Evolutionary conservation across 2,888 invertebrate genomes (phyloP).

Genomic region (Monochamus alternatus): DNA sequence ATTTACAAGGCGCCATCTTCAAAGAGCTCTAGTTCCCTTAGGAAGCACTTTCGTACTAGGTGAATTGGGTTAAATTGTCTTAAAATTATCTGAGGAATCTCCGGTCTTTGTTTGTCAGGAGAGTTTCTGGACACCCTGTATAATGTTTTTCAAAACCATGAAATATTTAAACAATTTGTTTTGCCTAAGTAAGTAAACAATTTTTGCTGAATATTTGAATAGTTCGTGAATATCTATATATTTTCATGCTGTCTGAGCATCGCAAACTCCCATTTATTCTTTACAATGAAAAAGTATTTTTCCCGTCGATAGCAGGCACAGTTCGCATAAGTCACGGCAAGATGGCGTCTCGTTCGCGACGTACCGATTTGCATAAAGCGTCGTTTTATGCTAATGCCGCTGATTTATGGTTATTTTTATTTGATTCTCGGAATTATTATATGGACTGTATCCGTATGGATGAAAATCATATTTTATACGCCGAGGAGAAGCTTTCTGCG

Average conservation of each 20-base stretch:
- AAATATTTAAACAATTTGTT: no score
- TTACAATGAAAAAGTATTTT: constrained; percentile 38
- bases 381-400: constrained; percentile 69
- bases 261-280: constrained; percentile 38
- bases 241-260: constrained; percentile 13
- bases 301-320: constrained; percentile 29
- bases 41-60: no score
- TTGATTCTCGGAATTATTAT: constrained; percentile 72
- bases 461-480: constrained; percentile 72
- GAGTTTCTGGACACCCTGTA: no score
- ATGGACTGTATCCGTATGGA: constrained; percentile 73
- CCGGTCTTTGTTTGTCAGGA: no score
- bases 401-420: constrained; percentile 73
- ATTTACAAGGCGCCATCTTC: no score
- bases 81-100: no score
- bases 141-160: no score
- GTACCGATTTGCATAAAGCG: constrained; percentile 69
- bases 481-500: constrained; percentile 62
- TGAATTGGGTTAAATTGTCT: no score
- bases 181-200: no score
- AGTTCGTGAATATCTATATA: constrained; percentile 9
- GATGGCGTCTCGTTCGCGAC: constrained; percentile 53
- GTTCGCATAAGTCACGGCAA: constrained; percentile 49
- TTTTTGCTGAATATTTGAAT: not conserved
- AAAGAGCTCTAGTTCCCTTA: no score